These are phyloP conservation scores for Micronycteris hirsuta DNA, from an alignment of 2,113 vertebrate genomes.

Conservation along the genomic window DNA sequence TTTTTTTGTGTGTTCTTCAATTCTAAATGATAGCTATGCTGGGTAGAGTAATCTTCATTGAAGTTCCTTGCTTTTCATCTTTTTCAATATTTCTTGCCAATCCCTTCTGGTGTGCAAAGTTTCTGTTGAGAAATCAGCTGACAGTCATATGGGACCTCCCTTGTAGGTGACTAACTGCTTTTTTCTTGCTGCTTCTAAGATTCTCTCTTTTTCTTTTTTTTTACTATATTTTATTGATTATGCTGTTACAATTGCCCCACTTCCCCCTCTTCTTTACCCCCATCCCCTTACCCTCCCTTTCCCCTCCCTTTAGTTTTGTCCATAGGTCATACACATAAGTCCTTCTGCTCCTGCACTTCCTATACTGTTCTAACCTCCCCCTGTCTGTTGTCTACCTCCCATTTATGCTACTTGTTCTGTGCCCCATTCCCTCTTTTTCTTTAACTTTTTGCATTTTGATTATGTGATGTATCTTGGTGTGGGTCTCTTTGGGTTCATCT, in stretches of 20 bases:
- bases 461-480: not conserved
- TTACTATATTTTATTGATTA: too few relatives aligned
- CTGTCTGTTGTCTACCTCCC: too few relatives aligned
- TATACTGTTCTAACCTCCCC: too few relatives aligned
- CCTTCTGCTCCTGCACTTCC: too few relatives aligned
- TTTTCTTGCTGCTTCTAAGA: not conserved
- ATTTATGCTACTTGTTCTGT: too few relatives aligned
- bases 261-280: too few relatives aligned
- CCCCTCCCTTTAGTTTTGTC: too few relatives aligned
- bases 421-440: not conserved
- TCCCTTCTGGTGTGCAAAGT: not conserved
- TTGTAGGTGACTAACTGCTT: not conserved
- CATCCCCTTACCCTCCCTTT: too few relatives aligned
- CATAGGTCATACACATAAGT: too few relatives aligned
- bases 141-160: not conserved
- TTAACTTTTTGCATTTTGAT: not conserved
- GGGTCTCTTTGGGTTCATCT: not conserved
- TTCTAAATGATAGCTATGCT: not conserved
- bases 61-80: not conserved
- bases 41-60: not conserved
- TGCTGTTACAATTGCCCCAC: too few relatives aligned
- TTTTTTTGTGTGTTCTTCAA: not conserved
- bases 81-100: not conserved
- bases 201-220: not conserved
- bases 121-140: too few relatives aligned